phyloP scores from a whole-genome alignment of 1,140 invertebrate genomes.

The Drosophila repletoides region DNA sequence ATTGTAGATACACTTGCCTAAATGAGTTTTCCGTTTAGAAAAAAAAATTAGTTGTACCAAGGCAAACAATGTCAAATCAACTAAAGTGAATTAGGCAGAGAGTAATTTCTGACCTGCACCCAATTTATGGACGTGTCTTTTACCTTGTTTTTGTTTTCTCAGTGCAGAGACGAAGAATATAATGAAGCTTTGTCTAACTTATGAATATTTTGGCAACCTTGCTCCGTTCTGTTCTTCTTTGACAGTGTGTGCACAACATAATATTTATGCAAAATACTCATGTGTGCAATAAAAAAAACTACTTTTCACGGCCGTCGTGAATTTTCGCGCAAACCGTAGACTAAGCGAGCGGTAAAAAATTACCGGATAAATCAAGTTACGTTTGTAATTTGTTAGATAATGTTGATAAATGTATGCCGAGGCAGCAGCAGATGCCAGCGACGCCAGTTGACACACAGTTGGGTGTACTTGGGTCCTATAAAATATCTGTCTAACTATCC shows the following conservation, averaged over 20 bases:
- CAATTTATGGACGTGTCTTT: too few species aligned
- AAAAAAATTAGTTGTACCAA: too few species aligned
- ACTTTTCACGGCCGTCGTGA: slow-evolving; percentile 65
- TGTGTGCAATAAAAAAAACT: slow-evolving; percentile 31
- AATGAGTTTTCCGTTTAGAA: too few species aligned
- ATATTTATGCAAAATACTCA: slow-evolving; percentile 31
- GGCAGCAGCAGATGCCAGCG: slow-evolving; percentile 28
- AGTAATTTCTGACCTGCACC: too few species aligned
- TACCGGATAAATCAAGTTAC: slow-evolving; percentile 82
- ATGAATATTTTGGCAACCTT: background rate
- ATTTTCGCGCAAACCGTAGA: slow-evolving; percentile 42
- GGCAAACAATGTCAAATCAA: too few species aligned
- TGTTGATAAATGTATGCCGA: slow-evolving; percentile 75
- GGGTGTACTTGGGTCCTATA: slow-evolving; percentile 45
- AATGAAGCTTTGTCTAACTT: background rate
- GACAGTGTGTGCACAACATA: slow-evolving; percentile 2
- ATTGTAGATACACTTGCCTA: too few species aligned
- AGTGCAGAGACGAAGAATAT: background rate
- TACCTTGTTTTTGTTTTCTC: too few species aligned
- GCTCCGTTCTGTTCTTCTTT: background rate
- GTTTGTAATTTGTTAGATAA: slow-evolving; percentile 82
- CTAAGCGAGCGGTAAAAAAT: slow-evolving; percentile 55
- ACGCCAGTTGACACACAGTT: slow-evolving; percentile 49
- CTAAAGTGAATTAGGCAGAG: too few species aligned
- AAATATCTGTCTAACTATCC: slow-evolving; percentile 1